These are phyloP conservation scores for Ploceus nigricollis DNA, from an alignment of 2,113 vertebrate species.

Conservation along the genomic window DNA sequence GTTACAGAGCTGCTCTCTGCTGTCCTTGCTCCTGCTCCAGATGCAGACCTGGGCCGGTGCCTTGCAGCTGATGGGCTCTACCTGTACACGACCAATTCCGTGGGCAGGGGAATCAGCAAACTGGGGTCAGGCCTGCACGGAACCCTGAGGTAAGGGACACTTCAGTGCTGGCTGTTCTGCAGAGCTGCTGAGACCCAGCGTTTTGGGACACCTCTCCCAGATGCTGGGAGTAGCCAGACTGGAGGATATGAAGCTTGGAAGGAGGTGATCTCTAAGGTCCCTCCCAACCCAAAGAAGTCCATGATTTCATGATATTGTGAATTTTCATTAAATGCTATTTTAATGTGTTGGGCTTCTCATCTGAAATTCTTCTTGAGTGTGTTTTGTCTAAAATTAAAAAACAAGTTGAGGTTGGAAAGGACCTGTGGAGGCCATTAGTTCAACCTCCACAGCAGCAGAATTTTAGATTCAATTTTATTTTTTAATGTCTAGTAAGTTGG, in stretches of 20 bases:
- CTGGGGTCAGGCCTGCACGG: constrained; percentile 96
- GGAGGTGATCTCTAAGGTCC: not conserved
- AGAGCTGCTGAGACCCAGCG: not conserved
- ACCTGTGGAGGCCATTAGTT: not conserved
- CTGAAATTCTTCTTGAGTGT: not conserved
- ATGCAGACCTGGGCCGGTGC: constrained; percentile 94
- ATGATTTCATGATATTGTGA: not conserved
- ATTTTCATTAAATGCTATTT: not conserved
- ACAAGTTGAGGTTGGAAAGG: not conserved
- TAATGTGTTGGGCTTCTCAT: not conserved
- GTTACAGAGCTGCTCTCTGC: not conserved
- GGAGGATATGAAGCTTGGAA: not conserved
- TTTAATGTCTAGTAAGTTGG: not conserved
- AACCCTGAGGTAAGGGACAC: constrained; percentile 87
- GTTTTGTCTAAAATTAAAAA: not conserved
- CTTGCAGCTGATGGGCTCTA: constrained; percentile 94
- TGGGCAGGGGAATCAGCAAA: constrained; percentile 96
- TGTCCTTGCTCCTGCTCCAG: constrained; percentile 68
- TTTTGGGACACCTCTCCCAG: not conserved
- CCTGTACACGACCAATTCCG: constrained; percentile 95
- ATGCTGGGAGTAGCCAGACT: not conserved
- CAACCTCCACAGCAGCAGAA: not conserved
- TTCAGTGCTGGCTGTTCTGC: not conserved
- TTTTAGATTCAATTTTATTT: not conserved
- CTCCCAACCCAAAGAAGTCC: not conserved